These are phyloP conservation scores for Microctonus hyperodae DNA, from an alignment of 2,888 invertebrate genomes.

Conservation along the genomic window DNA sequence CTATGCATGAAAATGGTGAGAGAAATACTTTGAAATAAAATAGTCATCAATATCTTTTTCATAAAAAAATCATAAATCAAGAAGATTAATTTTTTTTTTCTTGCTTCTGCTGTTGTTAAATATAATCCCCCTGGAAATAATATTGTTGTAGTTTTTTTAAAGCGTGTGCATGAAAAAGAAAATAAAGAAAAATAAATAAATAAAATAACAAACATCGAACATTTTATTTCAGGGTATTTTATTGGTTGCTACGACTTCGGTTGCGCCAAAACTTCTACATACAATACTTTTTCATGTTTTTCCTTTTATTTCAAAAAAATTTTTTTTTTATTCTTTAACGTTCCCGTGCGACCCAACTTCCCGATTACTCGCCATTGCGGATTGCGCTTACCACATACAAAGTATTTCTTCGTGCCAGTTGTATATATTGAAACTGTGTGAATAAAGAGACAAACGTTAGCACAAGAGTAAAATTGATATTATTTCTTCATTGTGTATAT, in stretches of 20 bases:
- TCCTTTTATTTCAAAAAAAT: not conserved
- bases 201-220: not conserved
- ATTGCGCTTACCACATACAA: constrained; percentile 1
- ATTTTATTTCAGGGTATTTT: not conserved
- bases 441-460: constrained; percentile 17
- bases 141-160: not conserved
- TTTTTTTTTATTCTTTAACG: not conserved
- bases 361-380: constrained; percentile 7
- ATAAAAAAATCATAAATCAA: not conserved
- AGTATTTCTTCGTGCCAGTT: not conserved
- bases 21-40: not conserved
- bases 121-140: not conserved
- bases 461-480: constrained; percentile 5
- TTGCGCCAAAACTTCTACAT: not conserved
- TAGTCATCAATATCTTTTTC: not conserved
- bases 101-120: not conserved
- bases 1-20: constrained; percentile 1
- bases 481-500: not conserved
- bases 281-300: not conserved
- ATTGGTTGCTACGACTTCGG: constrained; percentile 1
- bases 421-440: not conserved
- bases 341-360: constrained; percentile 4
- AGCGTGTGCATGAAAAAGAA: not conserved
- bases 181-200: not conserved
- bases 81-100: not conserved